Conservation (phyloP, 2,797 vertebrate genomes). For the Oreochromis mossambicus region DNA sequence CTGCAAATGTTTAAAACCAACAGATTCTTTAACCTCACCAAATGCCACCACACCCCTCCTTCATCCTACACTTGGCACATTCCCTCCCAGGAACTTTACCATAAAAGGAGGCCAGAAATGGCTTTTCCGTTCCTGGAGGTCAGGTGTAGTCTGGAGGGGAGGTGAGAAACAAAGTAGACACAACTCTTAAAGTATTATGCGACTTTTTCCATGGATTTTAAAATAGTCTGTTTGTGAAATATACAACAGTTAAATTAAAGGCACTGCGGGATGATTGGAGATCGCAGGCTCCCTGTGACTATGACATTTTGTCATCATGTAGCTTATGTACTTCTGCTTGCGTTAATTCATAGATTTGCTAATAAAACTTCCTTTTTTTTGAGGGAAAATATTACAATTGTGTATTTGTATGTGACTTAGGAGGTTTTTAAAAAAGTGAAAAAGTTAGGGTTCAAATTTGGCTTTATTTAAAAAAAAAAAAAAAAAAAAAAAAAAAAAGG, state of each 20-base stretch:
- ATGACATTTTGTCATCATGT: background rate
- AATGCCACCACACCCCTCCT: background rate
- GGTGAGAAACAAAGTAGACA: background rate
- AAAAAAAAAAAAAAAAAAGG: background rate
- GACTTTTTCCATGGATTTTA: background rate
- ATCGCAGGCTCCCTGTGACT: background rate
- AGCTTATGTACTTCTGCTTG: background rate
- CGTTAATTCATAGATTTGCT: background rate
- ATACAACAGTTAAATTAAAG: background rate
- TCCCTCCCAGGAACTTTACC: background rate
- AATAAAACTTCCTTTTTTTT: background rate
- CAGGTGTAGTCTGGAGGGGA: background rate
- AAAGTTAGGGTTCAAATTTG: background rate
- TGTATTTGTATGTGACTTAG: background rate
- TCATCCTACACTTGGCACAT: background rate
- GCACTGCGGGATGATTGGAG: background rate
- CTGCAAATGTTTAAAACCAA: background rate
- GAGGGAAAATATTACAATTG: background rate
- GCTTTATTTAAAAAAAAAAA: background rate
- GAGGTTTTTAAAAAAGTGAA: background rate
- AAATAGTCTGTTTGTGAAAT: background rate
- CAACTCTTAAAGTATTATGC: background rate
- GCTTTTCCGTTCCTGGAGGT: background rate
- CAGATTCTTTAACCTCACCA: background rate
- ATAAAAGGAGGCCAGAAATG: background rate